Percentiles rank a stretch among this genome's conserved stretches.
phyloP scores from a whole-genome alignment of 2,888 invertebrate species.

The Caenorhabditis sp. region DNA sequence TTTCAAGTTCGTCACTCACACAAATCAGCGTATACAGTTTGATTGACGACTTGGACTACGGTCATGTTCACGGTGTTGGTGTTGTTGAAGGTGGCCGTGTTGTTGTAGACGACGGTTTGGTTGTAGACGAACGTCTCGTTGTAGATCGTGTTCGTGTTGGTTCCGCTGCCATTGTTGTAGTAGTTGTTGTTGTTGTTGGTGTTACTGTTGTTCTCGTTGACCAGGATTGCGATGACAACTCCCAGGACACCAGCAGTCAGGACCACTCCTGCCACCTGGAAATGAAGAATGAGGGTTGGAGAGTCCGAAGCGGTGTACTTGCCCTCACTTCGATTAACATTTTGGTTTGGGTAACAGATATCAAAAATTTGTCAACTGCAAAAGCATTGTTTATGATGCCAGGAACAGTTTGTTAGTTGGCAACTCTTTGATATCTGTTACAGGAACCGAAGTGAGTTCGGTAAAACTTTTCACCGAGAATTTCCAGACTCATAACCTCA shows the following conservation, averaged over 20 bases:
- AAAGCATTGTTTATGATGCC: too few relatives aligned
- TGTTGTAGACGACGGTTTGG: constrained; percentile 10
- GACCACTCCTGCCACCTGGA: constrained; percentile 41
- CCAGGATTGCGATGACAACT: constrained; percentile 69
- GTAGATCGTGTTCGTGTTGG: constrained; percentile 31
- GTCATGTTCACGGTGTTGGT: constrained; percentile 2
- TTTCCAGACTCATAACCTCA: too few relatives aligned
- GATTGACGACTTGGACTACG: constrained; percentile 15
- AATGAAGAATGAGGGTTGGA: constrained; percentile 8
- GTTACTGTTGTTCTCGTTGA: constrained; percentile 60
- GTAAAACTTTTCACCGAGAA: too few relatives aligned
- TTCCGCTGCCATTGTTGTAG: constrained; percentile 5
- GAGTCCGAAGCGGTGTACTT: too few relatives aligned
- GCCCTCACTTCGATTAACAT: too few relatives aligned
- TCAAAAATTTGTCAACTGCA: too few relatives aligned
- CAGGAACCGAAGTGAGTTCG: too few relatives aligned
- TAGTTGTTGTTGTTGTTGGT: constrained; percentile 45
- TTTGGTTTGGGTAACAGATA: too few relatives aligned
- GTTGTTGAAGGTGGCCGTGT: constrained; percentile 7
- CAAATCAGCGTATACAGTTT: constrained; percentile 12
- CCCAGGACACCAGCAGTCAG: constrained; percentile 67
- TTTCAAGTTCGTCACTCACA: constrained; percentile 3
- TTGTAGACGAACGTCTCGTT: constrained; percentile 24
- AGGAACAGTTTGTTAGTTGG: too few relatives aligned
- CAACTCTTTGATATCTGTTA: too few relatives aligned